Evolutionary conservation across 1,140 invertebrate genomes (phyloP).

Genomic region (Acromyrmex charruanus): DNA sequence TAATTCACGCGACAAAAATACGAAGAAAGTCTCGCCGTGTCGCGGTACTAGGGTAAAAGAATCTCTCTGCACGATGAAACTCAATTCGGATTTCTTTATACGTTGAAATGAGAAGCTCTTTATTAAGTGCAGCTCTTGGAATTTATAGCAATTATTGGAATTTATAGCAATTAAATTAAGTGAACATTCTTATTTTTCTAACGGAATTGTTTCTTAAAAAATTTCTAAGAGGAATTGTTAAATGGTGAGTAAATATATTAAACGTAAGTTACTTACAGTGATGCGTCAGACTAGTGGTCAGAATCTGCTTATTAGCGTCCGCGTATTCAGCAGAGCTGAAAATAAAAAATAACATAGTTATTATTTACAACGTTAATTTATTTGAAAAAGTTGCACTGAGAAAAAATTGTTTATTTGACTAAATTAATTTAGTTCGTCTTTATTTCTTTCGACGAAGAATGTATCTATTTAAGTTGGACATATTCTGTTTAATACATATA

Average conservation of each 20-base stretch:
- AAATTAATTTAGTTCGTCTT: too few species aligned
- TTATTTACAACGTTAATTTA: not conserved
- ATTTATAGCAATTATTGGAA: not conserved
- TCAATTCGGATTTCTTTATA: constrained; percentile 20
- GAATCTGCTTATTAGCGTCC: constrained; percentile 77
- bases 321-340: constrained; percentile 76
- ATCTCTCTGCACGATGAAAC: constrained; percentile 21
- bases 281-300: constrained; percentile 81
- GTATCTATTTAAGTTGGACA: too few species aligned
- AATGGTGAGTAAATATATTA: not conserved
- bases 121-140: not conserved
- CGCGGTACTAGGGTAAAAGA: constrained; percentile 19
- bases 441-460: too few species aligned
- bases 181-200: not conserved
- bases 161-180: not conserved
- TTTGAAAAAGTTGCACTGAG: too few species aligned
- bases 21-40: constrained; percentile 48
- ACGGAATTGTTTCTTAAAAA: not conserved
- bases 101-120: not conserved
- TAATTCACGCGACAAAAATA: constrained; percentile 53
- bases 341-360: constrained; percentile 51
- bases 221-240: not conserved
- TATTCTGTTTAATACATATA: too few species aligned
- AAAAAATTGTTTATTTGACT: too few species aligned
- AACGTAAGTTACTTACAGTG: constrained; percentile 77